Evolutionary conservation across 2,888 invertebrate species (phyloP), one percentile per base, ranked within the genome.

Genomic region (Nymphalis c-album): DNA sequence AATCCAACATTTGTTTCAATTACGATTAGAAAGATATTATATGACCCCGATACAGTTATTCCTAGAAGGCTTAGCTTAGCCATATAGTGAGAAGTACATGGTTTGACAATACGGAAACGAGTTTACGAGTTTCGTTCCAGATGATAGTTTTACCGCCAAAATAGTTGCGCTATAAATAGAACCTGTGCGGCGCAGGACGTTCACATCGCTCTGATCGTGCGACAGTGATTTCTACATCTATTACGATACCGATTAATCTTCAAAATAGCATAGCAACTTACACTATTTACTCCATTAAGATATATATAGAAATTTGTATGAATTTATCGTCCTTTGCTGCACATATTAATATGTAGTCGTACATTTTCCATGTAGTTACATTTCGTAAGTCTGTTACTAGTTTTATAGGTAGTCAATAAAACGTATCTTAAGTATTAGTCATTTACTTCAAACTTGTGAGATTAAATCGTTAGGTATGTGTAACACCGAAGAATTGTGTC

Each of bases 131-230:
- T 62, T 63, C 76, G 78, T 71, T 74, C 77, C 84, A 83, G 80
- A 83, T 85, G 83, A 79, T 76, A 72, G 77, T 80, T 82, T 85
- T 85, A 81, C 82, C 82, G 81, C 82, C 85, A 82, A 86, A 87
- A 87, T 85, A 86, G 86, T 81, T 73, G 73, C 70, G 68, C 82
- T 87, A 87, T 83, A 82, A 81, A 78, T 86, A 85, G 82, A 75
- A 60, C 74, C 74, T 72, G 78, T 76, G 76, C 70, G 65, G 68
- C 71, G 68, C 78, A 85, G 86, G 86, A 78, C 87, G 78, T 88
- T 86, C 85, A 86, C 87, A 82, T 75, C 71, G 74, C 74, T 69
- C 70, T 64, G 61, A 62, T 60, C 63, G 50, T 47, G 59, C 60
- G 46, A 62, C 64, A 53, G 35, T 53, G 48, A 17, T 51, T 57